phyloP scores from a whole-genome alignment of 2,888 invertebrate genomes.

The Macrophya alboannulata region DNA sequence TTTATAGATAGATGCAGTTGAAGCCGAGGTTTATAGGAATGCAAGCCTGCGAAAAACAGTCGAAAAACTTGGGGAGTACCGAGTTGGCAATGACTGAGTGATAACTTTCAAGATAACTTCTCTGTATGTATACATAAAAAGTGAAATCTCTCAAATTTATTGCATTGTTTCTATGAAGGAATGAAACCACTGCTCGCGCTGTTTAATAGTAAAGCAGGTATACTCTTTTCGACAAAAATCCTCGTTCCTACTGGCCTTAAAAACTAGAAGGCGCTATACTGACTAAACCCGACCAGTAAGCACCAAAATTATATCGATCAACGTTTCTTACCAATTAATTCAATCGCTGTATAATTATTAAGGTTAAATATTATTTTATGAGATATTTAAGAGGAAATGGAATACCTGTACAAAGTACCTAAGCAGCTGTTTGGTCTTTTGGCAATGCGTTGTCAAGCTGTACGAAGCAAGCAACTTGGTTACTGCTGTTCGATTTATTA shows the following conservation, averaged over 20 bases:
- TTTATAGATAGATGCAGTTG: too few species aligned
- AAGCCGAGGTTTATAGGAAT: too few species aligned
- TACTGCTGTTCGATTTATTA: constrained; percentile 66
- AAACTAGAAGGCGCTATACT: constrained; percentile 55
- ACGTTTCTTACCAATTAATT: constrained; percentile 53
- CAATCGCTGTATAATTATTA: constrained; percentile 58
- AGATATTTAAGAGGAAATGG: constrained; percentile 57
- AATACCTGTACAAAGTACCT: constrained; percentile 66
- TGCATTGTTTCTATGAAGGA: constrained; percentile 33
- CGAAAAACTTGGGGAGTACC: too few species aligned
- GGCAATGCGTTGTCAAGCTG: constrained; percentile 39
- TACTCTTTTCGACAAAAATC: constrained; percentile 55
- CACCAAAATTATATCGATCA: constrained; percentile 40
- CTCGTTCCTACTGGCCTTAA: constrained; percentile 68
- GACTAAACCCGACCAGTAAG: constrained; percentile 25
- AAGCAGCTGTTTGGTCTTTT: constrained; percentile 58
- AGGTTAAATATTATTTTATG: constrained; percentile 52
- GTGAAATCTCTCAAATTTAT: constrained; percentile 10
- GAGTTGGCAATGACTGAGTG: too few species aligned
- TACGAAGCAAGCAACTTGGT: constrained; percentile 65
- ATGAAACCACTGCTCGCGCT: constrained; percentile 57
- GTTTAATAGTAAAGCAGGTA: constrained; percentile 34
- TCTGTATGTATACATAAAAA: too few species aligned
- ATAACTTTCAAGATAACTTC: too few species aligned
- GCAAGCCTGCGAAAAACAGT: too few species aligned